phyloP scores from a whole-genome alignment of 2,888 invertebrate species.

The Celastrina argiolus region DNA sequence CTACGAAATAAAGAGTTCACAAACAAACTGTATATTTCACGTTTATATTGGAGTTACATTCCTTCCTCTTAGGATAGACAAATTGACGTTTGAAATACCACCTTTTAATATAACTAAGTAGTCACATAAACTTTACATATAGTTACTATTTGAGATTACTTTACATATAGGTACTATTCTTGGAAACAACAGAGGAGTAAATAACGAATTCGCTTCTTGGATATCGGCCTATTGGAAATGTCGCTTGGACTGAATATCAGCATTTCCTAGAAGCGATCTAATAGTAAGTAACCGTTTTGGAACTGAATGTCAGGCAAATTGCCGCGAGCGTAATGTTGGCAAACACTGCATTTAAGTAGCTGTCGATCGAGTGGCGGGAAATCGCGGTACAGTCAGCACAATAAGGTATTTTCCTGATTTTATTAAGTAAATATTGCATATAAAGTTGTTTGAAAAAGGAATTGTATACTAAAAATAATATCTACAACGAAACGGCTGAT shows the following conservation, averaged over 20 bases:
- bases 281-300: constrained; percentile 50
- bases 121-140: not conserved
- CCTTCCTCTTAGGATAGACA: no score
- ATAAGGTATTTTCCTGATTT: no score
- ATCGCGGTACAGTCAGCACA: constrained; percentile 23
- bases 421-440: no score
- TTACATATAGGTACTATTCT: no score
- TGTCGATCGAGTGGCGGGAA: constrained; percentile 24
- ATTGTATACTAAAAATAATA: no score
- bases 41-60: no score
- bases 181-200: not conserved
- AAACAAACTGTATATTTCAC: no score
- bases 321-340: constrained; percentile 46
- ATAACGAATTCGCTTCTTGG: not conserved
- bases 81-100: no score
- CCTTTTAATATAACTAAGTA: no score
- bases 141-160: not conserved
- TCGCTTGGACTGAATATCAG: constrained; percentile 36
- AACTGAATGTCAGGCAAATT: constrained; percentile 60
- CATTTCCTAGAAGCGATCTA: constrained; percentile 19
- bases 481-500: no score
- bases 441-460: no score
- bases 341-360: constrained; percentile 40
- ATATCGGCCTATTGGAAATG: constrained; percentile 1
- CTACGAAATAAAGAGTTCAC: no score